Conservation (phyloP, 1,140 invertebrate genomes). For the Gryon sp. region DNA sequence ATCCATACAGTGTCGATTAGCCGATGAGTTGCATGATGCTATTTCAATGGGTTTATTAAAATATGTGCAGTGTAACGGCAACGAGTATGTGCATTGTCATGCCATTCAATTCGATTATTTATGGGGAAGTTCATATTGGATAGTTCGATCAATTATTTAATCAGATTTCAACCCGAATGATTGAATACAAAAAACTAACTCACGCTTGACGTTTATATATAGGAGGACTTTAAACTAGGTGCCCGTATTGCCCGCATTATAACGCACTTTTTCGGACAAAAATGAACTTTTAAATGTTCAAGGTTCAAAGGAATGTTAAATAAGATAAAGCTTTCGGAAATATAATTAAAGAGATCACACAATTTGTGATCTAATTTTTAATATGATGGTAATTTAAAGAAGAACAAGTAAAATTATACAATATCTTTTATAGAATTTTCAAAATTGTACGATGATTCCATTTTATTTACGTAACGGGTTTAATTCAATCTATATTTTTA, state of each 20-base stretch:
- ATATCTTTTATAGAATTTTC: no score
- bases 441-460: no score
- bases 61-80: slow-evolving; percentile 13
- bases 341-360: no score
- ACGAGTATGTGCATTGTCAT: slow-evolving; percentile 14
- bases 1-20: slow-evolving; percentile 39
- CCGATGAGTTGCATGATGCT: slow-evolving; percentile 37
- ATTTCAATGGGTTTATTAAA: slow-evolving; percentile 43
- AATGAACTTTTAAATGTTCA: no score
- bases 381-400: no score
- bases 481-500: no score
- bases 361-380: no score
- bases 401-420: no score
- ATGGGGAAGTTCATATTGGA: slow-evolving; percentile 8
- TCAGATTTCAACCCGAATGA: slow-evolving; percentile 24
- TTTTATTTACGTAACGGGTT: no score
- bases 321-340: no score
- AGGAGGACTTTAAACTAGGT: background rate
- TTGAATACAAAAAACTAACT: slow-evolving; percentile 29
- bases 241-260: slow-evolving; percentile 29
- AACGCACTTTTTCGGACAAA: no score
- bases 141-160: slow-evolving; percentile 19
- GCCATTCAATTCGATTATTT: slow-evolving; percentile 30
- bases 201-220: background rate
- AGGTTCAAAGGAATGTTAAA: no score